phyloP scores from a whole-genome alignment of 2,888 invertebrate species.

The Lepeophtheirus nordmannii region DNA sequence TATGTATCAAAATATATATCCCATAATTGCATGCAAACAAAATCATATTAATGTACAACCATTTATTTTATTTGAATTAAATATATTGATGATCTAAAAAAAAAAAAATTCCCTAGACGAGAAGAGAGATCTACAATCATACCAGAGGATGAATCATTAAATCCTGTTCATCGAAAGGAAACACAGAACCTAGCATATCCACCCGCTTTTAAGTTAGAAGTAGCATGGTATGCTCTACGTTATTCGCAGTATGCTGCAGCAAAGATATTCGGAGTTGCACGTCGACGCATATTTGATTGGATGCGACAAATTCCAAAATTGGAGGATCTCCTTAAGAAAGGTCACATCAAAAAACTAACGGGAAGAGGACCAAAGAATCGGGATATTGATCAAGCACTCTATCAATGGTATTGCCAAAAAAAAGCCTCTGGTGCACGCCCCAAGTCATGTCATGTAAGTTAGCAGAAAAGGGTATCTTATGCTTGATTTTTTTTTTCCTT shows the following conservation, averaged over 20 bases:
- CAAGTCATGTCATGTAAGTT: background rate
- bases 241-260: conserved; percentile 20
- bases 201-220: conserved; percentile 23
- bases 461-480: background rate
- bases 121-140: too few relatives aligned
- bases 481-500: background rate
- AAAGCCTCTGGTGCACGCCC: background rate
- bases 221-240: conserved; percentile 11
- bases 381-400: conserved; percentile 19
- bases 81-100: too few relatives aligned
- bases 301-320: conserved; percentile 19
- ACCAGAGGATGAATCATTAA: too few relatives aligned
- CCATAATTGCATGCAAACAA: too few relatives aligned
- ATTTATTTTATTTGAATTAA: too few relatives aligned
- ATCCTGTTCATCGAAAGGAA: background rate
- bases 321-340: background rate
- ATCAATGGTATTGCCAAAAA: conserved; percentile 13
- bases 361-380: conserved; percentile 20
- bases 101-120: too few relatives aligned
- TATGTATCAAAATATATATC: too few relatives aligned
- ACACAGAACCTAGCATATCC: conserved; percentile 22
- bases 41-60: too few relatives aligned
- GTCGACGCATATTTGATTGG: conserved; percentile 22
- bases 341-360: conserved; percentile 20
- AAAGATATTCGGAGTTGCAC: conserved; percentile 22